A percentile compares a stretch with the other conserved stretches of the same genome.
These are phyloP conservation scores for Drosophila tani DNA, from an alignment of 1,140 invertebrate species.

Conservation along the genomic window DNA sequence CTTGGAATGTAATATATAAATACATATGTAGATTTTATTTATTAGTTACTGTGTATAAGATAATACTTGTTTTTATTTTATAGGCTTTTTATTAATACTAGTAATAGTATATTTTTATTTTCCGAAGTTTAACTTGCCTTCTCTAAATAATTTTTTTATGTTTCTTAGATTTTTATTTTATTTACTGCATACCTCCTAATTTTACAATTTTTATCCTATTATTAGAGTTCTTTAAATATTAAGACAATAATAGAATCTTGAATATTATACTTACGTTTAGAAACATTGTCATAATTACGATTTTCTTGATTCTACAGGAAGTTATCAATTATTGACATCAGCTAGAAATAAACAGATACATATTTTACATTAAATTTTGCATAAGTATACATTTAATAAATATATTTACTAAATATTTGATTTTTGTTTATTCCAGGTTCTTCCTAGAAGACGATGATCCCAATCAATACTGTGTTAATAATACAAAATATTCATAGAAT, in stretches of 20 bases:
- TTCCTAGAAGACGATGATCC: not conserved
- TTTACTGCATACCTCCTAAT: not conserved
- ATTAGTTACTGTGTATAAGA: not conserved
- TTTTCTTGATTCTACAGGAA: not conserved
- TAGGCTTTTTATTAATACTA: too few relatives aligned
- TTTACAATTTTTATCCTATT: not conserved
- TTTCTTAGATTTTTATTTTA: not conserved
- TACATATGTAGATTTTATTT: too few relatives aligned
- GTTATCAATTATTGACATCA: not conserved
- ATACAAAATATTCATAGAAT: not conserved
- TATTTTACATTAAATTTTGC: not conserved
- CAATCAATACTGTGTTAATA: not conserved
- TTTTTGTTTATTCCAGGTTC: not conserved
- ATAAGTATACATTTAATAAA: not conserved
- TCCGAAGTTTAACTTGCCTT: not conserved
- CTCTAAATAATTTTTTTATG: not conserved
- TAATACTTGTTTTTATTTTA: too few relatives aligned
- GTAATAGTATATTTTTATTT: not conserved
- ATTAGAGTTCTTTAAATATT: conserved; percentile 11
- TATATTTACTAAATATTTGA: not conserved
- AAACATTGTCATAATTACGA: not conserved
- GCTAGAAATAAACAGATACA: not conserved
- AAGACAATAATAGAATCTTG: not conserved
- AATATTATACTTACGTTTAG: conserved; percentile 2
- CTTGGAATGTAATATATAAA: too few relatives aligned